A percentile compares a stretch with the other conserved stretches of the same genome.
Evolutionary conservation across 2,797 vertebrate species (phyloP).

Genomic region (Anniella stebbinsi): DNA sequence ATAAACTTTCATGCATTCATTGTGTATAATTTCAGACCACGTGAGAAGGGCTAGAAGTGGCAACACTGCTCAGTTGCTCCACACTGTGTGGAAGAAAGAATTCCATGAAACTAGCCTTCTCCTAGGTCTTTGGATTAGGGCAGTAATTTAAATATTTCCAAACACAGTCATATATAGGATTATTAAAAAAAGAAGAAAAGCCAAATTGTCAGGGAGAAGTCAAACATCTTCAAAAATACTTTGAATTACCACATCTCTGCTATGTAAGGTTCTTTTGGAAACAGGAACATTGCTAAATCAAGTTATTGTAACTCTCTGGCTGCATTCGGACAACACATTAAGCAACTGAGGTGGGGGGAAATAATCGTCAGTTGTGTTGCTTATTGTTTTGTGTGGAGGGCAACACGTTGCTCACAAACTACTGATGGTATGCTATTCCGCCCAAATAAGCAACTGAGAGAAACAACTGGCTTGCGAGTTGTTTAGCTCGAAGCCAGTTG

Average conservation of each 20-base stretch:
- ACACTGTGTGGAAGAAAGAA: not conserved
- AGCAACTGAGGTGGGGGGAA: too few species aligned
- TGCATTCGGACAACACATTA: too few species aligned
- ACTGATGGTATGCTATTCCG: too few species aligned
- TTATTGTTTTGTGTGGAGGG: too few species aligned
- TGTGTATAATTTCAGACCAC: not conserved
- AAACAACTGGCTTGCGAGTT: too few species aligned
- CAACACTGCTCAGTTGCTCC: not conserved
- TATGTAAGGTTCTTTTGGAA: slow-evolving; percentile 53
- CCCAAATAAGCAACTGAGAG: too few species aligned
- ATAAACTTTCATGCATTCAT: not conserved
- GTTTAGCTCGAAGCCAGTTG: too few species aligned
- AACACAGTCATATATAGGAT: not conserved
- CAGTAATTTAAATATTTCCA: not conserved
- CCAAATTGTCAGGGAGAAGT: not conserved
- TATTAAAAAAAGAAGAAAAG: not conserved
- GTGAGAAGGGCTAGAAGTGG: not conserved
- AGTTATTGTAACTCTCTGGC: slow-evolving; percentile 58
- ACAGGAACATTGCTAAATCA: slow-evolving; percentile 39
- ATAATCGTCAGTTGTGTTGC: too few species aligned
- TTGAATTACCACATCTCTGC: slow-evolving; percentile 47
- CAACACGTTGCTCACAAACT: too few species aligned
- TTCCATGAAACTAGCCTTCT: not conserved
- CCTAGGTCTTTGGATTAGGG: not conserved
- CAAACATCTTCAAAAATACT: slow-evolving; percentile 25